Base-by-base conservation (phyloP, 1,140 invertebrate genomes). In the Parasteatoda tepidariorum region DNA sequence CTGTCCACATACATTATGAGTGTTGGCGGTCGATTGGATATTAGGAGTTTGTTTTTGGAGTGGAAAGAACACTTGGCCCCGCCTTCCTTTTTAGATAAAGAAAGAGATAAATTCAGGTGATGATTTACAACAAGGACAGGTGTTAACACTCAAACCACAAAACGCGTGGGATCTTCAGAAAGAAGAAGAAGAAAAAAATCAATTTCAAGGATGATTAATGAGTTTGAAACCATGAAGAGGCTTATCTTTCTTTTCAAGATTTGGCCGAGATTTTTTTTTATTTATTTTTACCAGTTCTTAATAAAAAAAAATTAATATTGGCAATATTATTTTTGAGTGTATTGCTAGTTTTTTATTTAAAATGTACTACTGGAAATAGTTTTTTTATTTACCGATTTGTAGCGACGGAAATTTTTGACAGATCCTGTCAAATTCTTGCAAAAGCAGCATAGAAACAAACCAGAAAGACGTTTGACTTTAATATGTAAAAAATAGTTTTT, bases 101-200 rank as follows among this genome's bases (percentile, higher is more conserved):
- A 31, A 57, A 73, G 70, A 15, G 13, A 54, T 24, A 26, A 26
- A 70, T 41, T 26, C 26, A 34, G 33, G 74, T 9, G 62, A 78
- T 61, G 57, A 74, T 54, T 57, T 30, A 30, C 74, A 78, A 61
- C 9, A 38, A 30, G 11, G 71, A 64, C 74, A 78, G 74, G 74
- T 78, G 74, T 78, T 78, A 78, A 61, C 74, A 66, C 74, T 78
- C 61, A 59, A n/a, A 78, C 59, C 33, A 41, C 22, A n/a, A 13
- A 30, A 55, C 28, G 74, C 38, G 74, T 78, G 61, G 74, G 74
- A 30, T 31, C 28, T 75, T 28, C 30, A 78, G 18, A 41, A 78
- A 2, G 38, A 30, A 62, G 34, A 26, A 62, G 31, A 15, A 57
- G 55, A 57, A 26, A 18, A 71, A 55, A 28, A 55, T 26, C 9